Evolutionary conservation across 2,113 vertebrate genomes (phyloP).

Genomic region (Pogonocichla stellata): DNA sequence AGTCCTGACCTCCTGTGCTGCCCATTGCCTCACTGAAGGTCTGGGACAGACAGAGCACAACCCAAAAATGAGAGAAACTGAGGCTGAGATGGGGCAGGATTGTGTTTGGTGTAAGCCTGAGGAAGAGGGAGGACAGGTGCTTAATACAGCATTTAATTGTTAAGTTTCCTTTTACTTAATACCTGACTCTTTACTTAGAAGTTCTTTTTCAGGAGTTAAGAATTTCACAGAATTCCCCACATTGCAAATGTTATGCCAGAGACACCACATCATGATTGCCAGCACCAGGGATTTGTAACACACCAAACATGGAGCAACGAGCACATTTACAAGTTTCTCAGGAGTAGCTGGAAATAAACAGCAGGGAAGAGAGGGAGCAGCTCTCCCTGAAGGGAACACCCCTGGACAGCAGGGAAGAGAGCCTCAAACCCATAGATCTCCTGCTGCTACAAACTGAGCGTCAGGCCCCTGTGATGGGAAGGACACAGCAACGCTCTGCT

Average conservation of each 20-base stretch:
- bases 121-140: neutral
- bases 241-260: fast-evolving
- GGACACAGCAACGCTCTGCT: slow-evolving; percentile 5
- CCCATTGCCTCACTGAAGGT: neutral
- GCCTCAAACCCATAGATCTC: neutral
- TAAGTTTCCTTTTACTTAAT: neutral
- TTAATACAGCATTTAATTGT: neutral
- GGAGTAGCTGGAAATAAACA: neutral
- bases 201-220: neutral
- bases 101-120: neutral
- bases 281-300: neutral
- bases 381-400: neutral
- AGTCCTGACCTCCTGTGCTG: neutral
- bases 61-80: neutral
- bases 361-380: neutral
- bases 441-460: neutral
- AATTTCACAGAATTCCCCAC: neutral
- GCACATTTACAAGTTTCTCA: neutral
- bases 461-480: neutral
- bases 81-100: neutral
- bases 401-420: neutral
- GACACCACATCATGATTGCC: neutral
- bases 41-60: neutral
- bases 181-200: neutral
- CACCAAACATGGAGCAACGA: neutral